Evolutionary conservation across 2,113 vertebrate genomes (phyloP).

Genomic region (Microtus pennsylvanicus): DNA sequence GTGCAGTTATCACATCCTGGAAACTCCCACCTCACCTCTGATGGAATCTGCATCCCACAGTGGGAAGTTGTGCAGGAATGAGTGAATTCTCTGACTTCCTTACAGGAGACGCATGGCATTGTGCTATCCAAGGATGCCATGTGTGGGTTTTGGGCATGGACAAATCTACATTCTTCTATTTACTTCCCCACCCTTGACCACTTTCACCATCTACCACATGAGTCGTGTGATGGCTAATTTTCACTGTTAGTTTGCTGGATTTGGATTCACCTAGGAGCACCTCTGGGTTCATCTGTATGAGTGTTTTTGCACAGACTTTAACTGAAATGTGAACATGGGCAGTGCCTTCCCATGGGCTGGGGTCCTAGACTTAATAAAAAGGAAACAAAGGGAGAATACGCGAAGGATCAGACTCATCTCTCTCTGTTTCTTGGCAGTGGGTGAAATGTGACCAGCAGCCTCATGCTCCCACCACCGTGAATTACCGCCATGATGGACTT

Average conservation of each 20-base stretch:
- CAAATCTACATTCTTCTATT: background rate
- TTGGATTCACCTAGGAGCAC: background rate
- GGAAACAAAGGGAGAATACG: background rate
- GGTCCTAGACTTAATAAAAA: background rate
- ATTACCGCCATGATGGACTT: background rate
- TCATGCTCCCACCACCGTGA: background rate
- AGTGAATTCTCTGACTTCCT: background rate
- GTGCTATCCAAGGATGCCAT: background rate
- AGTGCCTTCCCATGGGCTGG: background rate
- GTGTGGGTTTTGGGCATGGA: background rate
- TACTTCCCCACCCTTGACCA: background rate
- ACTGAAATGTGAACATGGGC: too few species aligned
- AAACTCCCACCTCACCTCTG: background rate
- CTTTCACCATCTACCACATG: background rate
- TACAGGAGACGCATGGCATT: background rate
- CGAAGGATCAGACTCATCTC: too few species aligned
- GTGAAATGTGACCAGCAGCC: background rate
- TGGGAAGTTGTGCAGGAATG: background rate
- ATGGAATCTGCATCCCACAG: background rate
- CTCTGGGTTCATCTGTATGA: too few species aligned
- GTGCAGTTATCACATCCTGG: background rate
- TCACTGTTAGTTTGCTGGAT: background rate
- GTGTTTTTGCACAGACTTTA: background rate
- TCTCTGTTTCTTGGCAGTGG: background rate
- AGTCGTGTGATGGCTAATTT: background rate